phyloP scores from a whole-genome alignment of 1,140 invertebrate species.

The Centruroides sculpturatus region DNA sequence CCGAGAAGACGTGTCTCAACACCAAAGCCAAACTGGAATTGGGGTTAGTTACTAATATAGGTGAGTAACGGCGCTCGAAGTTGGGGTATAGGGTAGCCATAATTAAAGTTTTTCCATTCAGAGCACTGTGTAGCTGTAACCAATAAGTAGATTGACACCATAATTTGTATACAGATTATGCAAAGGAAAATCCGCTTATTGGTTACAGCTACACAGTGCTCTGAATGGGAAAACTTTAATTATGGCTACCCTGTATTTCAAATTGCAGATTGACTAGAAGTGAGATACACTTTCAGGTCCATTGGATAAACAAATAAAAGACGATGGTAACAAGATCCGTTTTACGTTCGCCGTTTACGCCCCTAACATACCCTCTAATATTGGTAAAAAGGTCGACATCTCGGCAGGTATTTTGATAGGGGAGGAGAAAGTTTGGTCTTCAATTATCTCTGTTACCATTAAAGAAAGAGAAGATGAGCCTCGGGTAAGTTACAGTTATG shows the following conservation, averaged over 20 bases:
- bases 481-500: neutral
- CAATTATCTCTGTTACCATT: constrained; percentile 1
- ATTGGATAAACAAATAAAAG: neutral
- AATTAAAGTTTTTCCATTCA: no score
- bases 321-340: constrained; percentile 11
- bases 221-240: no score
- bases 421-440: neutral
- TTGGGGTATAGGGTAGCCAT: no score
- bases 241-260: no score
- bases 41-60: constrained; percentile 18
- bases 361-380: constrained; percentile 9
- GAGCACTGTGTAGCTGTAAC: no score
- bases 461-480: constrained; percentile 5
- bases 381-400: constrained; percentile 8
- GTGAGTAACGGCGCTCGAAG: neutral
- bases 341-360: constrained; percentile 15
- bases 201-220: no score
- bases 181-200: no score
- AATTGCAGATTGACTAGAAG: no score
- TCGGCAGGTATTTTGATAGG: constrained; percentile 5
- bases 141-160: no score
- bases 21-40: constrained; percentile 13
- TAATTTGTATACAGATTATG: no score
- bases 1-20: constrained; percentile 11
- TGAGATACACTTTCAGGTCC: no score